Conservation (phyloP, 2,797 vertebrate genomes). For the Loris lydekkerianus region DNA sequence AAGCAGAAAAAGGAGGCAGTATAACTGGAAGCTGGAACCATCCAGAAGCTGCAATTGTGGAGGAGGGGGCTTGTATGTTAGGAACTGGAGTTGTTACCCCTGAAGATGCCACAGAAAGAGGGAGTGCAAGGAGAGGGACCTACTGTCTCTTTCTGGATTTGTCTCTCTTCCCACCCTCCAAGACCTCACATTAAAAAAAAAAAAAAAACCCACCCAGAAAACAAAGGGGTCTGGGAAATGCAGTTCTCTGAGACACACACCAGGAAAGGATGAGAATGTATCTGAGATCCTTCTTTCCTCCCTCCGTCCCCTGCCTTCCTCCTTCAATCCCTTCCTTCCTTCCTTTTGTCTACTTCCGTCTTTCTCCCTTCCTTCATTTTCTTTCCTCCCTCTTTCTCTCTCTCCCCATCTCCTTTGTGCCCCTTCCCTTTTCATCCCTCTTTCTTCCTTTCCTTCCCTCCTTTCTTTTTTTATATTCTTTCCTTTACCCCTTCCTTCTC, state of each 20-base stretch:
- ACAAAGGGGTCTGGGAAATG: slow-evolving; percentile 58
- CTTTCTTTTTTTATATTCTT: neutral
- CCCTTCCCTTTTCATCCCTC: neutral
- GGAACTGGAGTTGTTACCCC: neutral
- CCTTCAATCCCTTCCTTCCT: neutral
- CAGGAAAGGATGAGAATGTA: neutral
- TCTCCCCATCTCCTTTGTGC: neutral
- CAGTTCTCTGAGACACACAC: neutral
- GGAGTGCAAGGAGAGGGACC: neutral
- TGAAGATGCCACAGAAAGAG: neutral
- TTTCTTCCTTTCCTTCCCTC: neutral
- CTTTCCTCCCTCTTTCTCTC: neutral
- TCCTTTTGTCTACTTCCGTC: neutral
- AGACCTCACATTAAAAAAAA: neutral
- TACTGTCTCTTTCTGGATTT: neutral
- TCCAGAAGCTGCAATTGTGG: neutral
- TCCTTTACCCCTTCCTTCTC: neutral
- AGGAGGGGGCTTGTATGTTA: neutral
- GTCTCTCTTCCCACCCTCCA: neutral
- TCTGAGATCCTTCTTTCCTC: neutral
- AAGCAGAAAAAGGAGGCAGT: neutral
- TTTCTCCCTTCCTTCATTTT: neutral
- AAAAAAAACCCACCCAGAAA: neutral
- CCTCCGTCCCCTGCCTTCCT: neutral
- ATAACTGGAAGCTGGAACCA: neutral